Evolutionary conservation across 2,113 vertebrate genomes (phyloP).

Genomic region (Madoqua kirkii): DNA sequence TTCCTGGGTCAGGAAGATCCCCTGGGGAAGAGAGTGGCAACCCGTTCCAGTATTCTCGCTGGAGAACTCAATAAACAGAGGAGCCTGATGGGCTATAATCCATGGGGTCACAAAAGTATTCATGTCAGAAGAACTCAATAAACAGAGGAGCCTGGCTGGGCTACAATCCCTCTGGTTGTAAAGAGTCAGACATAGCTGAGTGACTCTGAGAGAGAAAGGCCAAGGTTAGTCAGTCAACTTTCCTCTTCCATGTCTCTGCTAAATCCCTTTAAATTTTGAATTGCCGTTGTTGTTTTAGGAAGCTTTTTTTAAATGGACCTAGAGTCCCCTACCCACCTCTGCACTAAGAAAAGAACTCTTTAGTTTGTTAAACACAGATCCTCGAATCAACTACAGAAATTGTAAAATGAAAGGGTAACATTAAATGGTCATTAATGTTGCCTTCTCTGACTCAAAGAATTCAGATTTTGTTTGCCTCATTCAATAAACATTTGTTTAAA

Average conservation of each 20-base stretch:
- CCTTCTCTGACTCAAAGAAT: slow-evolving; percentile 14
- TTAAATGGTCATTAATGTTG: background rate
- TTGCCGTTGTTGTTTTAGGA: background rate
- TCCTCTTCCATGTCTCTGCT: background rate
- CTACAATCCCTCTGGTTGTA: background rate
- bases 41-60: background rate
- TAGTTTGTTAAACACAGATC: background rate
- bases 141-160: background rate
- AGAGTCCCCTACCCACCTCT: background rate
- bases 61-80: background rate
- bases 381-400: background rate
- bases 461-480: slow-evolving; percentile 15
- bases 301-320: background rate
- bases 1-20: background rate
- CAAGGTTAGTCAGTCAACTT: background rate
- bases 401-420: background rate
- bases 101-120: background rate
- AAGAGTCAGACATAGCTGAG: background rate
- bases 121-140: background rate
- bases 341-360: background rate
- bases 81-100: background rate
- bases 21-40: background rate
- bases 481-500: slow-evolving; percentile 50
- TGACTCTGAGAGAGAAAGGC: background rate
- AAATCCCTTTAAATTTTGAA: background rate